These are phyloP conservation scores for Helicolenus hilgendorfi DNA, from an alignment of 2,797 vertebrate genomes.

Conservation along the genomic window DNA sequence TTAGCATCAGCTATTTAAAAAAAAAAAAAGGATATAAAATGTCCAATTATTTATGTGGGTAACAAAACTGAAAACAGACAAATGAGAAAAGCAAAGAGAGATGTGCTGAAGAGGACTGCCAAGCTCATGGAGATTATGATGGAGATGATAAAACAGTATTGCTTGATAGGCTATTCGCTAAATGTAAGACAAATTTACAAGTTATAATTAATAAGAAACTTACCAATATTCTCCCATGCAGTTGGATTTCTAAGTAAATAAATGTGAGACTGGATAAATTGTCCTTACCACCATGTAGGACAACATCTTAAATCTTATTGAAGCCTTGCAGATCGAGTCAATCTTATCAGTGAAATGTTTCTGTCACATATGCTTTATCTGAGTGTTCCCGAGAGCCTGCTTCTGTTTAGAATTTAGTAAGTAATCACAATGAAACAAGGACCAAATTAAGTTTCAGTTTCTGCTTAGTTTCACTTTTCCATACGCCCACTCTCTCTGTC, in stretches of 20 bases:
- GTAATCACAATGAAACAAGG: conserved; percentile 7
- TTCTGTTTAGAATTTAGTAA: conserved; percentile 20
- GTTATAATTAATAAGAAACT: background rate
- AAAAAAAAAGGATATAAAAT: background rate
- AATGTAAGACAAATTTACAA: background rate
- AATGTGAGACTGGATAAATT: background rate
- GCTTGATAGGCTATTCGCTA: background rate
- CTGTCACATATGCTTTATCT: conserved; percentile 12
- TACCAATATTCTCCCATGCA: background rate
- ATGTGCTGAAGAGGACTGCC: background rate
- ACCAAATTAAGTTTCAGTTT: conserved; percentile 28
- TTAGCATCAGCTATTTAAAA: background rate
- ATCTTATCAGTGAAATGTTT: background rate
- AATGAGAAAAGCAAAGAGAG: background rate
- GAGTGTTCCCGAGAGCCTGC: background rate
- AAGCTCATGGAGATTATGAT: background rate
- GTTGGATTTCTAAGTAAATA: background rate
- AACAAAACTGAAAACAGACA: background rate
- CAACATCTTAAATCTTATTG: conserved; percentile 2
- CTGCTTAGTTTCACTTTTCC: conserved; percentile 14
- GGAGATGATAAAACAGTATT: background rate
- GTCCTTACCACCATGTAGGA: background rate
- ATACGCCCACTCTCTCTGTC: background rate
- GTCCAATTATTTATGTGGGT: no score
- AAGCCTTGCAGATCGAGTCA: conserved; percentile 17